Base-by-base conservation (phyloP, 1,140 invertebrate genomes). In the Pteromalus puparum region DNA sequence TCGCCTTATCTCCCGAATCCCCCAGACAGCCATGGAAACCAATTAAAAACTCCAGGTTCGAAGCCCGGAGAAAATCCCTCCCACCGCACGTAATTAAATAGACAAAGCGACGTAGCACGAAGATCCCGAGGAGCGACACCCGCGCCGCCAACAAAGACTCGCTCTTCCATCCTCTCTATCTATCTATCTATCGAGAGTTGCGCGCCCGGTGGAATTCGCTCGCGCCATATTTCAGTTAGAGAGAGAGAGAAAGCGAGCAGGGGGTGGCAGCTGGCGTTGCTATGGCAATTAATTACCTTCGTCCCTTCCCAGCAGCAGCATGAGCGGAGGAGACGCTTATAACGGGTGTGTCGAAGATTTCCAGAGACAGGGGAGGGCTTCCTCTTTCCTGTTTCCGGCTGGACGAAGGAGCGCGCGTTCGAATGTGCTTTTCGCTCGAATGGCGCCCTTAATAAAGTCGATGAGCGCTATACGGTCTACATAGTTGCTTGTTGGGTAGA, bases 251-350 rank as follows among this genome's bases (percentile, higher is more conserved):
- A 42, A 10, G 18, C 82, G 26, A 67, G 90, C 89, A 61, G 89
- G 89, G 90, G 91, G 89, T 91, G 90, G 90, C 89, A 90, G 91
- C 67, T 21, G 79, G 87, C 89, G 92, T 93, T 93, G 91, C 92
- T 89, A 93, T 93, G 91, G 92, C 91, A 92, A 93, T 93, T 93
- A 93, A 93, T 93, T 93, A 93, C 92, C 91, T 91, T 91, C 90
- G 91, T 91, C 91, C 92, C 92, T 91, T 91, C 91, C 90, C 86
- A 87, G 30, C 73, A 13, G 30, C 67, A 70, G 24, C 28, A 12
- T 6, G 26, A 61, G 5, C 34, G 86, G 87, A 86, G 88, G 88
- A 88, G 90, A 90, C 87, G 90, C 88, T 89, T 92, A 91, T 91
- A 92, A 92, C 90, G 91, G 91, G 90, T 91, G 90, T 90, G 88